Conservation (phyloP, 2,113 vertebrate genomes). For the Chroicocephalus ridibundus region DNA sequence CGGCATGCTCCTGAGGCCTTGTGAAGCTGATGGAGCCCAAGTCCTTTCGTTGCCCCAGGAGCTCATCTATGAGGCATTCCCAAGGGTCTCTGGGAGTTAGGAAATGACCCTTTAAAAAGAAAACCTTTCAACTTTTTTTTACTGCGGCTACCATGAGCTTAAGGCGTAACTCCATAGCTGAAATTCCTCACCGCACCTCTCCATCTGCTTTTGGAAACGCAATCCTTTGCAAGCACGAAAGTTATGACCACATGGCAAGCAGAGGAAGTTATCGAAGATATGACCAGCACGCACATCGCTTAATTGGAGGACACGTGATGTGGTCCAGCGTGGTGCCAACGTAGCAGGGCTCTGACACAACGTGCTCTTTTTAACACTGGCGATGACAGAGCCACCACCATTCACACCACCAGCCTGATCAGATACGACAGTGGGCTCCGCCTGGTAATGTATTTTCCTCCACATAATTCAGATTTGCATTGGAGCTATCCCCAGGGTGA, state of each 20-base stretch:
- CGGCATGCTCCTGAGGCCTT: fast-evolving
- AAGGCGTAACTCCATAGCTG: not conserved
- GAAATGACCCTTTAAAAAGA: not conserved
- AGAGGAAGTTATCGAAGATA: not conserved
- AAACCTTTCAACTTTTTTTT: not conserved
- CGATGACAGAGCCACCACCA: not conserved
- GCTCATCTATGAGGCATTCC: not conserved
- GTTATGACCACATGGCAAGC: not conserved
- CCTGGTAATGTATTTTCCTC: not conserved
- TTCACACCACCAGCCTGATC: not conserved
- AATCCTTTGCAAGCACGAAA: not conserved
- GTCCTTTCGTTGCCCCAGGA: not conserved
- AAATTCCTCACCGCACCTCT: not conserved
- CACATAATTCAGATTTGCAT: fast-evolving
- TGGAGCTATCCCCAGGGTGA: not conserved
- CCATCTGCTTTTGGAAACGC: fast-evolving
- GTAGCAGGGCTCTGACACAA: not conserved
- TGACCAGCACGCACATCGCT: not conserved
- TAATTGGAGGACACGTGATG: not conserved
- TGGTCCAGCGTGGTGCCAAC: not conserved
- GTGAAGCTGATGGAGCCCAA: not conserved
- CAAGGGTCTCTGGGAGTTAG: not conserved
- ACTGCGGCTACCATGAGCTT: not conserved
- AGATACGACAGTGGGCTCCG: not conserved
- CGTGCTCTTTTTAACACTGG: not conserved